Evolutionary conservation across 1,140 invertebrate species (phyloP), one percentile per base, ranked within the genome.

Genomic region (Drosophila grimshawi): DNA sequence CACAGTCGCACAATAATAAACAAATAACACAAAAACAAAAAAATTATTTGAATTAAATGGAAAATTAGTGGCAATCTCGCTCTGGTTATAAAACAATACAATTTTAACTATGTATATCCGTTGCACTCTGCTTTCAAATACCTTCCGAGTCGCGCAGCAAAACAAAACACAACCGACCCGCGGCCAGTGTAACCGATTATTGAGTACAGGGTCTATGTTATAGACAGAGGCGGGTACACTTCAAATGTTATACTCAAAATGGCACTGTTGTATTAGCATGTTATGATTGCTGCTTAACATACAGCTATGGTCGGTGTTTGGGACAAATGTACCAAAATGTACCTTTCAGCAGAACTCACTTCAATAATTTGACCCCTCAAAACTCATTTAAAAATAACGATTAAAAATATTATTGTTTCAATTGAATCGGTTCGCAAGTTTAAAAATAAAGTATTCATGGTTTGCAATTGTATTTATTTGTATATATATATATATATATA

Each of bases 171-270:
- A 55, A 61, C 70, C 70, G 41, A 61, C 49, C 49, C 33, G 70
- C 70, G 56, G 41, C 33, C 51, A 68, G 64, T 73, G 64, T 68
- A 68, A 73, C 64, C 56, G 70, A 73, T 55, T 60, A 67, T 67
- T 73, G 56, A 19, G 41, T 6, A 5, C 8, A 19, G 11, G 8
- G 1, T 27, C 8, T 53, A 60, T 60, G 43, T 48, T 32, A 30
- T 37, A 32, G 1, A 6, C 30, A 41, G 2, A 59, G 3, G n/a
- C 30, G 57, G 57, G n/a, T 6, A 45, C 41, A 43, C 7, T 30
- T 30, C 27, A 30, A 35, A 29, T 43, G 48, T 30, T 33, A 11
- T 11, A 35, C 56, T 68, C 46, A 41, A 43, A 51, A 10, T 65
- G 53, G 37, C 32, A 46, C 52, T 63, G 49, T 43, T 51, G 6